Percentiles rank a stretch among this genome's conserved stretches.
phyloP scores from a whole-genome alignment of 1,140 invertebrate species.

The Uloborus diversus region DNA sequence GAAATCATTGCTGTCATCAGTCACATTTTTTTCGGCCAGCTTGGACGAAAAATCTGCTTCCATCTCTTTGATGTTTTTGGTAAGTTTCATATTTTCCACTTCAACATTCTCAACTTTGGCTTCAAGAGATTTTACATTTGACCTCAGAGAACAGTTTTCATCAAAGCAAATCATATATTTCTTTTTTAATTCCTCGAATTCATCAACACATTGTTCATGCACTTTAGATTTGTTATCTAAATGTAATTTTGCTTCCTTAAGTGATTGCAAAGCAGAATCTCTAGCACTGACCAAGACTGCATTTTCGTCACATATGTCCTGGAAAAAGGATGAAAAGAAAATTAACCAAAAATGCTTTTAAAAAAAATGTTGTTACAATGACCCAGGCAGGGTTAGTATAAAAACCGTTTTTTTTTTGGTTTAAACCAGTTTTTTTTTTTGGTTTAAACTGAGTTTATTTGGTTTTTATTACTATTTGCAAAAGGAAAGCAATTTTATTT shows the following conservation, averaged over 20 bases:
- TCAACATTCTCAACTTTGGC: not conserved
- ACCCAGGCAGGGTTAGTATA: too few species aligned
- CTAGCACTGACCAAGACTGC: conserved; percentile 10
- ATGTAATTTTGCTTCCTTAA: not conserved
- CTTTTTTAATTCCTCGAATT: conserved; percentile 8
- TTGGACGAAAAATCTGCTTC: not conserved
- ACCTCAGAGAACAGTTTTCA: conserved; percentile 21
- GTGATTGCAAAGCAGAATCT: conserved; percentile 33
- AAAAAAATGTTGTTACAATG: too few species aligned
- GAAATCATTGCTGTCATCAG: not conserved
- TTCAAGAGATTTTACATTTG: conserved; percentile 9
- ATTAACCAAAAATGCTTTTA: not conserved
- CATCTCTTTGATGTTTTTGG: not conserved
- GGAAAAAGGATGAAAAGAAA: not conserved
- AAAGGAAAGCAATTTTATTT: too few species aligned
- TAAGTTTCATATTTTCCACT: not conserved
- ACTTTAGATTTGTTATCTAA: not conserved
- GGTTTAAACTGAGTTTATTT: too few species aligned
- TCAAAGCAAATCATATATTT: conserved; percentile 25
- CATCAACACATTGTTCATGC: not conserved
- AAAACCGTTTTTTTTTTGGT: too few species aligned
- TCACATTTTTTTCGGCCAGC: not conserved
- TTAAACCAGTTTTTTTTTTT: too few species aligned
- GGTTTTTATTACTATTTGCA: too few species aligned
- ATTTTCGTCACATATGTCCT: conserved; percentile 20